Percentiles rank a stretch among this genome's conserved stretches.
Conservation (phyloP, 2,113 vertebrate genomes). For the Tricholaema leucomelas region DNA sequence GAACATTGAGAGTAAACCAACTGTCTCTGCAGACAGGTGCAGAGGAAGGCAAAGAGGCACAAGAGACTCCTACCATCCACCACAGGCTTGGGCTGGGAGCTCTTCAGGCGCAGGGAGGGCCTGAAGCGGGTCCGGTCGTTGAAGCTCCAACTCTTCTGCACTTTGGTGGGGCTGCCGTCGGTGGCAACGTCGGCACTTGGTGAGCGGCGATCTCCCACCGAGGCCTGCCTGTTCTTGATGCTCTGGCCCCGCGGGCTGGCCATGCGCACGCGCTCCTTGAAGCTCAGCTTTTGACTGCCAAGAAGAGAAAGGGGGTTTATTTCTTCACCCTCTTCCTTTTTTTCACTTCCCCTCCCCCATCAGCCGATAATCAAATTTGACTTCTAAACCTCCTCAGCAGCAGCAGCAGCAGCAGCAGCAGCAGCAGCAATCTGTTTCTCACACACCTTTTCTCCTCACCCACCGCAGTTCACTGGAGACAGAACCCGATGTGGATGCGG, state of each 20-base stretch:
- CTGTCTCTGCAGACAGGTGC: too few relatives aligned
- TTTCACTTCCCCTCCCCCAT: neutral
- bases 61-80: conserved; percentile 81
- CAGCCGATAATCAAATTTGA: neutral
- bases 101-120: conserved; percentile 93
- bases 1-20: too few relatives aligned
- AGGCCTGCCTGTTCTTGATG: conserved; percentile 89
- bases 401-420: too few relatives aligned
- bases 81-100: conserved; percentile 88
- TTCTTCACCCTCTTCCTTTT: neutral
- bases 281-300: conserved; percentile 93
- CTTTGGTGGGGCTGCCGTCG: conserved; percentile 91
- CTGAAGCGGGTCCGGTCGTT: conserved; percentile 95
- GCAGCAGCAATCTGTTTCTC: neutral
- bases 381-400: neutral
- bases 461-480: conserved; percentile 7
- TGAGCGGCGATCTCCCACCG: conserved; percentile 88
- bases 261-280: conserved; percentile 94
- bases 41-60: too few relatives aligned
- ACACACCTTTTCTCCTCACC: neutral
- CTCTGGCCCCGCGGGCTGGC: conserved; percentile 95
- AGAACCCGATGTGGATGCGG: neutral
- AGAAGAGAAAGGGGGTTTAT: conserved; percentile 63
- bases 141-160: conserved; percentile 99
- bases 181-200: conserved; percentile 84